These are phyloP conservation scores for Caretta caretta DNA, from an alignment of 2,113 vertebrate species.

Conservation along the genomic window DNA sequence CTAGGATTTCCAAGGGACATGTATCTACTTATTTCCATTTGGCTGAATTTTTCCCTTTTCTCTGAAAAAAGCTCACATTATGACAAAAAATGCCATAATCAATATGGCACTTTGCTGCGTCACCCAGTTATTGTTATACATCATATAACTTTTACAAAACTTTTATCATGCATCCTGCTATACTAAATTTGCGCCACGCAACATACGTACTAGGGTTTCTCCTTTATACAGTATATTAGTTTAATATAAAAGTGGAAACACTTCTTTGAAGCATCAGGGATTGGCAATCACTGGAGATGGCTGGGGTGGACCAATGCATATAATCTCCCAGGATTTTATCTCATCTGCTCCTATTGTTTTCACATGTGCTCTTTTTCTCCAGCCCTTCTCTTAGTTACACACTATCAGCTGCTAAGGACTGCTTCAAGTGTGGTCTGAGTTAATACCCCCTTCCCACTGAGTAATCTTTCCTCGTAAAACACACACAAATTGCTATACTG, in stretches of 20 bases:
- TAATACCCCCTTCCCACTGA: rapidly evolving
- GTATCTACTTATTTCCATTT: background rate
- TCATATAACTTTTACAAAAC: background rate
- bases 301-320: background rate
- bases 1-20: background rate
- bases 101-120: conserved; percentile 39
- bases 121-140: background rate
- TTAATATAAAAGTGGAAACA: background rate
- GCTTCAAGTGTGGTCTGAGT: background rate
- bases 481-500: background rate
- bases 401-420: background rate
- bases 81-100: conserved; percentile 7
- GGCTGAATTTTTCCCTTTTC: background rate
- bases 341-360: rapidly evolving
- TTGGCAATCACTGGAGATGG: too few relatives aligned
- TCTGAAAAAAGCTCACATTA: background rate
- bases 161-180: background rate
- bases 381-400: background rate
- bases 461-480: background rate
- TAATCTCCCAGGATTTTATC: background rate
- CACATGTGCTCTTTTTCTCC: background rate
- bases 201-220: background rate
- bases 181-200: background rate
- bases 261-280: too few relatives aligned
- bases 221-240: background rate